Percentiles rank a stretch among this genome's conserved stretches.
Evolutionary conservation across 2,797 vertebrate species (phyloP).

Genomic region (Aplochiton taeniatus): DNA sequence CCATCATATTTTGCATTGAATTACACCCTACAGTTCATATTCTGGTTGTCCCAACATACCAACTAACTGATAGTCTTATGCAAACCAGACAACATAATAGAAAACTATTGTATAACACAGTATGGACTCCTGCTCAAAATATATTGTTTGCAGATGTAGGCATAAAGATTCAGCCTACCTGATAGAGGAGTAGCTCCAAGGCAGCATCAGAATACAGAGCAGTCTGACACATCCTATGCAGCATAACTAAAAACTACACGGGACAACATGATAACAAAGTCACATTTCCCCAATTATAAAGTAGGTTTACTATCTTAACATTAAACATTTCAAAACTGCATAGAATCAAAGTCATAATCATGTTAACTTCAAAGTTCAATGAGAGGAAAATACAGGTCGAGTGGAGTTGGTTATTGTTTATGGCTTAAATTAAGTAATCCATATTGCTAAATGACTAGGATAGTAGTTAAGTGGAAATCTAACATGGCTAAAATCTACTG

Average conservation of each 20-base stretch:
- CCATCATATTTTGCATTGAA: constrained; percentile 1
- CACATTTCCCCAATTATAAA: background rate
- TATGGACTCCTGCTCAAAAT: constrained; percentile 37
- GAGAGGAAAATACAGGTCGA: background rate
- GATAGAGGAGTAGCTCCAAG: constrained; percentile 50
- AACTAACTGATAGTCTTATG: constrained; percentile 41
- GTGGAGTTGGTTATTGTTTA: background rate
- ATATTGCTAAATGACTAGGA: too few relatives aligned
- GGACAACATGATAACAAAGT: background rate
- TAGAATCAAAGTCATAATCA: too few relatives aligned
- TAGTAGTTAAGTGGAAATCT: too few relatives aligned
- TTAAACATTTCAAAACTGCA: too few relatives aligned
- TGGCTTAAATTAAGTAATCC: background rate
- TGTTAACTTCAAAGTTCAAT: too few relatives aligned
- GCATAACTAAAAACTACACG: constrained; percentile 15
- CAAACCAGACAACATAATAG: constrained; percentile 38
- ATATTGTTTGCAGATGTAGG: constrained; percentile 42
- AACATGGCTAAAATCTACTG: too few relatives aligned
- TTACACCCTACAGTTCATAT: background rate
- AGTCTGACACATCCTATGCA: constrained; percentile 44
- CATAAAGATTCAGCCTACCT: constrained; percentile 47
- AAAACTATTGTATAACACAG: constrained; percentile 44
- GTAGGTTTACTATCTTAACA: background rate
- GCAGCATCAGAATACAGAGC: constrained; percentile 45
- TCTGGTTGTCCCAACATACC: constrained; percentile 15